Evolutionary conservation across 2,113 vertebrate genomes (phyloP).

Genomic region (Corvus moneduloides): DNA sequence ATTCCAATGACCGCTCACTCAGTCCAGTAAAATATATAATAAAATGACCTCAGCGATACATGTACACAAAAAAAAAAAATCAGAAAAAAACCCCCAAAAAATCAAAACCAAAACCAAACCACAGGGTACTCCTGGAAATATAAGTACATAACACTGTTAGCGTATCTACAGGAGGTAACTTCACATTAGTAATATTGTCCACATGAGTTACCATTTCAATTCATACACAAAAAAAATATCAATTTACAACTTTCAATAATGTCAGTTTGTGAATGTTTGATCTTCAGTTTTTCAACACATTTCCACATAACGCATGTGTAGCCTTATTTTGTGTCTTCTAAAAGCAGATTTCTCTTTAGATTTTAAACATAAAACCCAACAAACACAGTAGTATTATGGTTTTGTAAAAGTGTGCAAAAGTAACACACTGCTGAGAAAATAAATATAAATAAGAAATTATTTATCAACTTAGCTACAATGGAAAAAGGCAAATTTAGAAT

Average conservation of each 20-base stretch:
- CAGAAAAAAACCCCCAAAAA: neutral
- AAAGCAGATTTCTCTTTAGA: constrained; percentile 55
- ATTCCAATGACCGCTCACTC: constrained; percentile 76
- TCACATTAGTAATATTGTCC: constrained; percentile 68
- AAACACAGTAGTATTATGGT: constrained; percentile 74
- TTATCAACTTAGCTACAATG: constrained; percentile 24
- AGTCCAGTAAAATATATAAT: constrained; percentile 80
- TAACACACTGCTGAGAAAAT: constrained; percentile 71
- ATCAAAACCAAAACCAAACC: constrained; percentile 37
- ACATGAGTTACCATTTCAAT: constrained; percentile 69
- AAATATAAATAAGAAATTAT: constrained; percentile 65
- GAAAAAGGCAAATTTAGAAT: constrained; percentile 14
- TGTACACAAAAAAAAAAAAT: constrained; percentile 63
- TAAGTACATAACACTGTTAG: constrained; percentile 80
- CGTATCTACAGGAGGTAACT: constrained; percentile 78
- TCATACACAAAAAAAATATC: constrained; percentile 61
- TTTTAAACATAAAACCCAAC: constrained; percentile 57
- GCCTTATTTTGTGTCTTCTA: constrained; percentile 50
- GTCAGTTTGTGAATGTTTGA: constrained; percentile 69
- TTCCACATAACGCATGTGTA: constrained; percentile 39
- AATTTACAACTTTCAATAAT: constrained; percentile 60
- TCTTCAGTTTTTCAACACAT: constrained; percentile 57
- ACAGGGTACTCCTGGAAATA: constrained; percentile 76
- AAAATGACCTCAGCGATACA: constrained; percentile 68
- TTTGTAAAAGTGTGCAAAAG: constrained; percentile 72